A percentile compares a stretch with the other conserved stretches of the same genome.
Conservation (phyloP, 2,888 invertebrate genomes). For the Lottia scabra region DNA sequence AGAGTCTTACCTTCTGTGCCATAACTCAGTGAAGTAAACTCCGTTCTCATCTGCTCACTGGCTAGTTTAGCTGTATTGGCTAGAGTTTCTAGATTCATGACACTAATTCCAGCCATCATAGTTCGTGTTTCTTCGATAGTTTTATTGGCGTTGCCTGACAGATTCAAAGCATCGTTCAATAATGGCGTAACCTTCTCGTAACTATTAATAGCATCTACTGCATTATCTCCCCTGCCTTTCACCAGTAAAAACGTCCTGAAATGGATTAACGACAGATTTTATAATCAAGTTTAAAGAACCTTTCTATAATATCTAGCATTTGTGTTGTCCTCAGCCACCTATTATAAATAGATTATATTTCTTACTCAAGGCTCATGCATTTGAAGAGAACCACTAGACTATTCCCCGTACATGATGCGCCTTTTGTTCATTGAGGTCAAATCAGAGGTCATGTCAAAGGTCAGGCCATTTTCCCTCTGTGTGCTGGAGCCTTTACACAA, state of each 20-base stretch:
- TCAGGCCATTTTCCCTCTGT: too few species aligned
- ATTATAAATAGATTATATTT: too few species aligned
- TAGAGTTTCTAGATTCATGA: conserved; percentile 19
- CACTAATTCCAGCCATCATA: conserved; percentile 17
- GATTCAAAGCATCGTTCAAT: conserved; percentile 28
- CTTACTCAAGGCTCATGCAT: too few species aligned
- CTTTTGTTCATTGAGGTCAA: too few species aligned
- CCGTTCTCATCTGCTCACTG: conserved; percentile 6
- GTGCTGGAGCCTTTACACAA: too few species aligned
- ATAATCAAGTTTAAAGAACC: too few species aligned
- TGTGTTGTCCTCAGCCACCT: too few species aligned
- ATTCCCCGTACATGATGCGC: too few species aligned
- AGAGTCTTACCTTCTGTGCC: conserved; percentile 16
- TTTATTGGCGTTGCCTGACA: conserved; percentile 32
- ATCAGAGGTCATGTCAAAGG: too few species aligned
- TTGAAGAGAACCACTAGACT: too few species aligned
- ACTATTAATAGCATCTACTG: conserved; percentile 41
- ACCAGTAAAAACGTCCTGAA: conserved; percentile 37
- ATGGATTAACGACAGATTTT: not conserved
- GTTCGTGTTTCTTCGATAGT: conserved; percentile 29
- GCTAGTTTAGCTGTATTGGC: conserved; percentile 16
- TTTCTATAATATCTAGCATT: too few species aligned
- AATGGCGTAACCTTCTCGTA: conserved; percentile 31
- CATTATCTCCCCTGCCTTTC: conserved; percentile 33
- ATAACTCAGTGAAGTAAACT: conserved; percentile 17